A percentile compares a stretch with the other conserved stretches of the same genome.
Evolutionary conservation across 2,797 vertebrate genomes (phyloP).

Genomic region (Leucoraja ocellata): DNA sequence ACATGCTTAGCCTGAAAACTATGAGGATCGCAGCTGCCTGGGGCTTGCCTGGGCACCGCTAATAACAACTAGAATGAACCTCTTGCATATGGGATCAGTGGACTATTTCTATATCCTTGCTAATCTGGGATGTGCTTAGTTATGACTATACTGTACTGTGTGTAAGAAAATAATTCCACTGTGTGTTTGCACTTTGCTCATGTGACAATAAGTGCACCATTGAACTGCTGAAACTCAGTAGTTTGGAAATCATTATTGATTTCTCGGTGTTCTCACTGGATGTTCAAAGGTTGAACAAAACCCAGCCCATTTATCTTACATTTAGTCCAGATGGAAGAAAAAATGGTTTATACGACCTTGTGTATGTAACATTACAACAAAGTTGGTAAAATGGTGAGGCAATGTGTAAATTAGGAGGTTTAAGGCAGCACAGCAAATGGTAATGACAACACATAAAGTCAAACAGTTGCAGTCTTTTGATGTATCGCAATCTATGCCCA

Average conservation of each 20-base stretch:
- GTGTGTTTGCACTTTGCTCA: too few species aligned
- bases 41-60: too few species aligned
- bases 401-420: background rate
- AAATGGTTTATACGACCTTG: background rate
- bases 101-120: too few species aligned
- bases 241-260: background rate
- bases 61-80: too few species aligned
- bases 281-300: background rate
- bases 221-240: background rate
- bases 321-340: background rate
- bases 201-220: too few species aligned
- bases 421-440: background rate
- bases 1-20: background rate
- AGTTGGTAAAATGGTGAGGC: background rate
- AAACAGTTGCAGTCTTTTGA: constrained; percentile 5
- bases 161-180: too few species aligned
- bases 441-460: background rate
- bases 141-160: too few species aligned
- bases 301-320: background rate
- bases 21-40: too few species aligned
- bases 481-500: background rate
- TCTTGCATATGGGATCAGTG: too few species aligned
- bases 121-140: too few species aligned
- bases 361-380: background rate
- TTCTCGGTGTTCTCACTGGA: background rate